Evolutionary conservation across 2,113 vertebrate genomes (phyloP).

Genomic region (Psittacula cyanocephala): DNA sequence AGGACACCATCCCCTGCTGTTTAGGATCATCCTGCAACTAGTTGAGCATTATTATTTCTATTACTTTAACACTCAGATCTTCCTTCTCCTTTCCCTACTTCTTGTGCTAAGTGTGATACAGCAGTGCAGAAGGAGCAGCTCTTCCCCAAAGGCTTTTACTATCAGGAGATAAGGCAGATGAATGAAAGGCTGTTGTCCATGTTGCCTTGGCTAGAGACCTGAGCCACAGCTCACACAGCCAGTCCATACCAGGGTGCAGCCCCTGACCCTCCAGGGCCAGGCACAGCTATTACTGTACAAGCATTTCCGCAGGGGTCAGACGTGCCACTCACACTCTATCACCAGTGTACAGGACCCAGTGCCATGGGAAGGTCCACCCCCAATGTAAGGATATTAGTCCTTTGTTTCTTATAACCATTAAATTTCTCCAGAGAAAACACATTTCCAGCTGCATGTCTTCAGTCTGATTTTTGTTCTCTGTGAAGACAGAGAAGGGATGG

Average conservation of each 20-base stretch:
- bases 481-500: background rate
- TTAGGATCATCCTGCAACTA: background rate
- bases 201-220: background rate
- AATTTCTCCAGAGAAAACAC: background rate
- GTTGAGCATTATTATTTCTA: background rate
- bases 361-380: accelerated
- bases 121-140: background rate
- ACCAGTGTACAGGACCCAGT: background rate
- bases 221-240: background rate
- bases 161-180: background rate
- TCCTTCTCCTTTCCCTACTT: background rate
- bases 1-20: background rate
- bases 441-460: background rate
- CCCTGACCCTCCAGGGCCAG: accelerated
- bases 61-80: background rate
- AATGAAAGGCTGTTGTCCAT: background rate
- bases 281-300: background rate
- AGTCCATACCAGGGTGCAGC: background rate
- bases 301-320: background rate
- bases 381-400: background rate
- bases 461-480: background rate
- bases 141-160: background rate
- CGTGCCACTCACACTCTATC: background rate
- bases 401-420: background rate
- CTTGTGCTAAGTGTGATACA: background rate